Percentiles rank a stretch among this genome's conserved stretches.
Evolutionary conservation across 2,888 invertebrate genomes (phyloP).

Genomic region (Neoitamus cyanurus): DNA sequence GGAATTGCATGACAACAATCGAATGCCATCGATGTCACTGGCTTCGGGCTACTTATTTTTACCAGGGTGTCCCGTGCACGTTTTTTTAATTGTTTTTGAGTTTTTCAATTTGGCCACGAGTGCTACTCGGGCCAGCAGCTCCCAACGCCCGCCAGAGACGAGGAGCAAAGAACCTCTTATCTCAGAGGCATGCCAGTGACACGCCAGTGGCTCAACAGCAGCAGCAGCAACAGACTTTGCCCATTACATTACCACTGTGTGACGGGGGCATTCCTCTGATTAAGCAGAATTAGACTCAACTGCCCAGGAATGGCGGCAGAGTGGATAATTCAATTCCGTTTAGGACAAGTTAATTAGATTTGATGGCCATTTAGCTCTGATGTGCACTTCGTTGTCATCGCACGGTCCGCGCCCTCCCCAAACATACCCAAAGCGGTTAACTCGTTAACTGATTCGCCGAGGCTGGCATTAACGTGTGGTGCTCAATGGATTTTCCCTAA

Average conservation of each 20-base stretch:
- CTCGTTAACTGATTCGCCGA: not conserved
- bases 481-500: not conserved
- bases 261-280: constrained; percentile 8
- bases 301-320: not conserved
- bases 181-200: not conserved
- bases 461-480: not conserved
- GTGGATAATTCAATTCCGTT: constrained; percentile 41
- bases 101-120: not conserved
- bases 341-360: constrained; percentile 36
- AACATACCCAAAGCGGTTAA: not conserved
- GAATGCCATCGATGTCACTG: not conserved
- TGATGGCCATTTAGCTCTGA: constrained; percentile 21
- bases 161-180: not conserved
- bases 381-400: not conserved
- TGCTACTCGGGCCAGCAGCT: not conserved
- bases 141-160: not conserved
- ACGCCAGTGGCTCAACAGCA: not conserved
- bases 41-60: not conserved
- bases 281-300: constrained; percentile 10
- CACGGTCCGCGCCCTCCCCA: not conserved
- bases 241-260: not conserved
- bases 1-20: not conserved
- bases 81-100: not conserved
- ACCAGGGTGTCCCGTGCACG: not conserved
- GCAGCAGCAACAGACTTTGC: not conserved